These are phyloP conservation scores for Chascanopsetta lugubris DNA, from an alignment of 2,113 vertebrate genomes.

Conservation along the genomic window DNA sequence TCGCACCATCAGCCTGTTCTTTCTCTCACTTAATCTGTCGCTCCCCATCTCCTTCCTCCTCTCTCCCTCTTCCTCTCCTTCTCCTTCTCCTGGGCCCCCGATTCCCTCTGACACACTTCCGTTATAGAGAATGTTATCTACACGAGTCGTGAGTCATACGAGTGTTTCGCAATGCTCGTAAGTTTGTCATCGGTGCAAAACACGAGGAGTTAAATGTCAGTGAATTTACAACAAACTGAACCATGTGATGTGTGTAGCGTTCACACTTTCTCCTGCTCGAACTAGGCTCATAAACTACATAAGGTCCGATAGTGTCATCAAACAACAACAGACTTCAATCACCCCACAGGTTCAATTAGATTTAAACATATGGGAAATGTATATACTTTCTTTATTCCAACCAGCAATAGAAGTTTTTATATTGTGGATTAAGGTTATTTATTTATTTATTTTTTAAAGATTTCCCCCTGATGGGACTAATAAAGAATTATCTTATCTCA, in stretches of 20 bases:
- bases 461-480: too few relatives aligned
- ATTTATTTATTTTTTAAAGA: too few relatives aligned
- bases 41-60: slow-evolving; percentile 35
- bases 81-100: slow-evolving; percentile 14
- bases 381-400: too few relatives aligned
- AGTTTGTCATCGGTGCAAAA: neutral
- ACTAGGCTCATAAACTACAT: too few relatives aligned
- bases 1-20: slow-evolving; percentile 11
- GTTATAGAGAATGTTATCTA: slow-evolving; percentile 47
- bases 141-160: slow-evolving; percentile 47
- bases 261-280: neutral
- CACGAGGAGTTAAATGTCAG: neutral
- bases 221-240: neutral
- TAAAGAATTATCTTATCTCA: too few relatives aligned
- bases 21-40: slow-evolving; percentile 30
- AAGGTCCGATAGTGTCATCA: too few relatives aligned
- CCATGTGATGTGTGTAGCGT: neutral
- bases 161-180: slow-evolving; percentile 33
- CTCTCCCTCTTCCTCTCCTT: slow-evolving; percentile 45
- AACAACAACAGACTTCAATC: too few relatives aligned
- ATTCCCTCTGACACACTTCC: slow-evolving; percentile 73
- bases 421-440: too few relatives aligned
- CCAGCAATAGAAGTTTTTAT: too few relatives aligned
- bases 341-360: too few relatives aligned
- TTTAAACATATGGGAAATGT: too few relatives aligned